A percentile compares a stretch with the other conserved stretches of the same genome.
phyloP scores from a whole-genome alignment of 1,140 invertebrate genomes.

The Tigriopus japonicus region DNA sequence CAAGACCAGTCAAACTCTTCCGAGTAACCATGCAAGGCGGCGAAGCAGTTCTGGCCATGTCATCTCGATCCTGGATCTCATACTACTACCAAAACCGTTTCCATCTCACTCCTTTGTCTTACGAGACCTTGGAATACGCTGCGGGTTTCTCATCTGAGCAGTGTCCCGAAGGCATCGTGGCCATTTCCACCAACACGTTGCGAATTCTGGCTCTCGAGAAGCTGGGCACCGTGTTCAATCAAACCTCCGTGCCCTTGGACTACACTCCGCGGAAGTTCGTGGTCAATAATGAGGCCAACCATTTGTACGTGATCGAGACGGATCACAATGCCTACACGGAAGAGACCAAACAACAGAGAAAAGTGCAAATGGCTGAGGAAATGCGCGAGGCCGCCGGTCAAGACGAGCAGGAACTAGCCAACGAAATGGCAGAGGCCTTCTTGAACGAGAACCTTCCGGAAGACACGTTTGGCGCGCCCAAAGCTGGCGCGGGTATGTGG shows the following conservation, averaged over 20 bases:
- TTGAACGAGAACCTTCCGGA: constrained; percentile 86
- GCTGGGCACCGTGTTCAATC: constrained; percentile 94
- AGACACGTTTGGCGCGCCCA: constrained; percentile 79
- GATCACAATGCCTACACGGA: constrained; percentile 98
- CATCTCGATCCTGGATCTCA: constrained; percentile 90
- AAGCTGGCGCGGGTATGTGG: constrained; percentile 91
- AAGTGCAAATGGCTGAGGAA: constrained; percentile 48
- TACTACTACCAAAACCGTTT: constrained; percentile 95
- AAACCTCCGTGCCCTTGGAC: constrained; percentile 70
- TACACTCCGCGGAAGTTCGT: constrained; percentile 92
- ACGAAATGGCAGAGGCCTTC: constrained; percentile 91
- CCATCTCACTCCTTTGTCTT: constrained; percentile 85
- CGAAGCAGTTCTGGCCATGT: constrained; percentile 93
- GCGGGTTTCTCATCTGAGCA: constrained; percentile 96
- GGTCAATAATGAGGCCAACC: constrained; percentile 79
- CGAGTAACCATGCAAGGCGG: constrained; percentile 83
- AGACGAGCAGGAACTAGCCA: constrained; percentile 55
- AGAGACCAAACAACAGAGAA: constrained; percentile 77
- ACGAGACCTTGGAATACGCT: constrained; percentile 91
- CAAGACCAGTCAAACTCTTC: constrained; percentile 86
- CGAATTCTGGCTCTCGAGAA: constrained; percentile 96
- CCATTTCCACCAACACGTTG: constrained; percentile 92
- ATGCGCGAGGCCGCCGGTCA: constrained; percentile 85
- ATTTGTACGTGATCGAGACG: constrained; percentile 80
- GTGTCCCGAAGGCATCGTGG: constrained; percentile 97